A percentile compares a stretch with the other conserved stretches of the same genome.
These are phyloP conservation scores for Gasteruption jaculator DNA, from an alignment of 2,888 invertebrate genomes.

Conservation along the genomic window DNA sequence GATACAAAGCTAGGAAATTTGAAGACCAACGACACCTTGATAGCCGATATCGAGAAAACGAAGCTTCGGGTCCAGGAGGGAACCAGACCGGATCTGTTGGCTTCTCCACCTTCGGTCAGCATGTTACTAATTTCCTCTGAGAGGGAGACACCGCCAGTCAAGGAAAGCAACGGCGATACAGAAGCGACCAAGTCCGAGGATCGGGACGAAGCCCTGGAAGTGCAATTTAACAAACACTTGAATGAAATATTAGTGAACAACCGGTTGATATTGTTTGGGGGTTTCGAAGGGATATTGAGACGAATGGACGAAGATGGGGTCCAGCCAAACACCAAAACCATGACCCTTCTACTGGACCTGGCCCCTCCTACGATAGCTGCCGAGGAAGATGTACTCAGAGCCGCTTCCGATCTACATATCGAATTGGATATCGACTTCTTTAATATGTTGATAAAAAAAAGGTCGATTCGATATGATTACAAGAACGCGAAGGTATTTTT, in stretches of 20 bases:
- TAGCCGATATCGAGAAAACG: constrained; percentile 8
- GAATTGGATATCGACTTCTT: constrained; percentile 77
- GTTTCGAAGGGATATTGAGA: constrained; percentile 68
- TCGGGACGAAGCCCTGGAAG: no score
- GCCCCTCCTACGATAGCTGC: constrained; percentile 63
- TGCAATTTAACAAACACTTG: constrained; percentile 20
- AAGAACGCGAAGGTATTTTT: constrained; percentile 64
- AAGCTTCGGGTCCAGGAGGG: constrained; percentile 28
- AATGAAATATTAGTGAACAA: constrained; percentile 53
- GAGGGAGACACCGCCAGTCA: no score
- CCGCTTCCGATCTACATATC: constrained; percentile 59
- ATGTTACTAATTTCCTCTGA: constrained; percentile 12
- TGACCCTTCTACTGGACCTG: constrained; percentile 71
- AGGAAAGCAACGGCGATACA: no score
- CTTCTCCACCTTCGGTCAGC: constrained; percentile 44
- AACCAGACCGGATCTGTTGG: constrained; percentile 65
- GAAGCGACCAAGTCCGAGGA: background rate
- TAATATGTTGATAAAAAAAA: constrained; percentile 80
- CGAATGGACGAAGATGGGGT: constrained; percentile 68
- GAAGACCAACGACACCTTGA: constrained; percentile 29
- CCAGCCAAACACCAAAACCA: constrained; percentile 73
- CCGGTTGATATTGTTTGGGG: constrained; percentile 75
- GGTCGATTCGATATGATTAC: constrained; percentile 67
- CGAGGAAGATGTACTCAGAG: constrained; percentile 65
- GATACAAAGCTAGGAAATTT: constrained; percentile 75